phyloP scores from a whole-genome alignment of 2,113 vertebrate genomes.

The Leptocoma aspasia region DNA sequence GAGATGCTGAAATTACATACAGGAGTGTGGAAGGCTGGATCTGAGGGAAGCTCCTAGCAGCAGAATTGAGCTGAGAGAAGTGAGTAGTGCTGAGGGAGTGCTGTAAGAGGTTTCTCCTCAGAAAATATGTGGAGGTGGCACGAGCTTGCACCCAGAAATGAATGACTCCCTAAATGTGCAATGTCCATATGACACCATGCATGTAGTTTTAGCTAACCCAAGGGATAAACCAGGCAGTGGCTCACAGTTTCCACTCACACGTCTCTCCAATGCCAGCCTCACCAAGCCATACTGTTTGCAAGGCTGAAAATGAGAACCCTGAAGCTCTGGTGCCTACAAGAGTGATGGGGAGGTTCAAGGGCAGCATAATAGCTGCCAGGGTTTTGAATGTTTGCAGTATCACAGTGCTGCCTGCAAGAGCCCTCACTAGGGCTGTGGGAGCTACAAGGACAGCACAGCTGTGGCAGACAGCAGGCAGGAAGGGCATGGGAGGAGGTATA shows the following conservation, averaged over 20 bases:
- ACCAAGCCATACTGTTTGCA: background rate
- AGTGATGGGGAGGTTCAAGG: background rate
- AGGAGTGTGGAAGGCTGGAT: background rate
- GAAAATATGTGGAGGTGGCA: background rate
- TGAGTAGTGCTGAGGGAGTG: background rate
- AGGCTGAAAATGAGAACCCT: background rate
- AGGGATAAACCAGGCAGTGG: background rate
- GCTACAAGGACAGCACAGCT: fast-evolving
- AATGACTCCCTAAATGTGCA: background rate
- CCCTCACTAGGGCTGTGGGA: background rate
- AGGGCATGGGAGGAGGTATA: background rate
- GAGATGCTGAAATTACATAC: background rate
- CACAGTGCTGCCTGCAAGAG: background rate
- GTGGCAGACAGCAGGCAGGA: background rate
- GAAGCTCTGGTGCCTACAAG: background rate
- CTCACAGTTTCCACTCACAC: background rate
- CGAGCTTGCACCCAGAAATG: background rate
- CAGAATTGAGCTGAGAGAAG: background rate
- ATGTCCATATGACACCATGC: background rate
- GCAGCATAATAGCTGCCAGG: background rate
- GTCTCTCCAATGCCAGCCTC: background rate
- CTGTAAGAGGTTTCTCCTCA: background rate
- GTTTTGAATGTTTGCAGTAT: background rate
- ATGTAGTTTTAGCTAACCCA: background rate
- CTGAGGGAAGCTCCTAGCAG: fast-evolving